Percentiles rank a stretch among this genome's conserved stretches.
Conservation (phyloP, 1,140 invertebrate species). For the Eumaeus atala region DNA sequence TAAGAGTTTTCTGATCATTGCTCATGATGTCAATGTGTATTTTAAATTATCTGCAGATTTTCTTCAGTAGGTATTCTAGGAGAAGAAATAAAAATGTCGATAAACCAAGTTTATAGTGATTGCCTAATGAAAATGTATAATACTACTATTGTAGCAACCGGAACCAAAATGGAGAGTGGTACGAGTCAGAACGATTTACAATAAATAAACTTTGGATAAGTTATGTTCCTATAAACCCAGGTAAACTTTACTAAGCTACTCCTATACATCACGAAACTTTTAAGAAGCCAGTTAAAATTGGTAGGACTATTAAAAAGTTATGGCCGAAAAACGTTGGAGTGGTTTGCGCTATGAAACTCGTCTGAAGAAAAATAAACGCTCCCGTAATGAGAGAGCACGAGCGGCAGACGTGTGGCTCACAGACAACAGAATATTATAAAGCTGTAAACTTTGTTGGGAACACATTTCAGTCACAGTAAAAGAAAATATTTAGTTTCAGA, state of each 20-base stretch:
- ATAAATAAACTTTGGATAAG: constrained; percentile 11
- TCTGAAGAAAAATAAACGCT: constrained; percentile 30
- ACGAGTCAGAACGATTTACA: neutral
- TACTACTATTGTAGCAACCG: too few species aligned
- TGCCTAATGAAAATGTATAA: too few species aligned
- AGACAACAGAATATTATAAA: constrained; percentile 26
- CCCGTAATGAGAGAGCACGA: constrained; percentile 29
- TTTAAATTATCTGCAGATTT: too few species aligned
- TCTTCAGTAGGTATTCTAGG: too few species aligned
- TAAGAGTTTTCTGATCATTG: too few species aligned
- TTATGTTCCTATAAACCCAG: constrained; percentile 21
- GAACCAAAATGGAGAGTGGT: too few species aligned
- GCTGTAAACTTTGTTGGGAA: constrained; percentile 42
- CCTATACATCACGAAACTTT: constrained; percentile 30
- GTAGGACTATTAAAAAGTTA: constrained; percentile 33
- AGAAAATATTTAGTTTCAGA: constrained; percentile 69
- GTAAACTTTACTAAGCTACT: constrained; percentile 26
- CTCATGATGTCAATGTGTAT: too few species aligned
- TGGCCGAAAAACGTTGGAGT: constrained; percentile 25
- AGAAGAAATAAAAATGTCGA: too few species aligned
- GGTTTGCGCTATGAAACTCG: constrained; percentile 22
- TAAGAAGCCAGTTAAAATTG: constrained; percentile 30
- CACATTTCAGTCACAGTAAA: constrained; percentile 62
- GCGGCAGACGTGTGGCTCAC: neutral
- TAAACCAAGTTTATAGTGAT: too few species aligned